phyloP scores from a whole-genome alignment of 1,140 invertebrate species.

The Drosophila nigromelanica region DNA sequence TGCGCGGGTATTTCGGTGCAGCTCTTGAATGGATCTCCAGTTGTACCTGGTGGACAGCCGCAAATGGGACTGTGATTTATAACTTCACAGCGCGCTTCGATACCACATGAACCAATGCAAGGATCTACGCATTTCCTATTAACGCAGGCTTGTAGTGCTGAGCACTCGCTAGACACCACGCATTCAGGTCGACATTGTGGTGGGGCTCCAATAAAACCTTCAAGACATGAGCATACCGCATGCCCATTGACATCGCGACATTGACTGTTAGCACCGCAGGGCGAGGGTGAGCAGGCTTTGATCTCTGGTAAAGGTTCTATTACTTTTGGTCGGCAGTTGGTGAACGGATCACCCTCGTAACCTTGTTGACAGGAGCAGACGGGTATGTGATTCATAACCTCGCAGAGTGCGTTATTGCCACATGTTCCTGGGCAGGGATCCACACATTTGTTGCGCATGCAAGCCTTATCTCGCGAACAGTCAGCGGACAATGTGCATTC shows the following conservation, averaged over 20 bases:
- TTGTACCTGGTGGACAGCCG: slow-evolving; percentile 90
- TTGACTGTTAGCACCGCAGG: slow-evolving; percentile 90
- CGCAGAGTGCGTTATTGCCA: slow-evolving; percentile 92
- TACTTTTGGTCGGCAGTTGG: slow-evolving; percentile 86
- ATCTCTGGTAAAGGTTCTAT: slow-evolving; percentile 85
- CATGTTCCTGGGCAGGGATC: slow-evolving; percentile 93
- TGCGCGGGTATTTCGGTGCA: slow-evolving; percentile 87
- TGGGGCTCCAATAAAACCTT: slow-evolving; percentile 90
- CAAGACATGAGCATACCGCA: slow-evolving; percentile 91
- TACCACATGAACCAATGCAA: slow-evolving; percentile 91
- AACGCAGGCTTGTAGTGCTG: slow-evolving; percentile 90
- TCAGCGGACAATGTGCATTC: slow-evolving; percentile 93
- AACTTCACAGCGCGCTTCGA: slow-evolving; percentile 92
- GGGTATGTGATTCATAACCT: slow-evolving; percentile 93
- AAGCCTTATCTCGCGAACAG: slow-evolving; percentile 91
- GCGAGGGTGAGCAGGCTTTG: slow-evolving; percentile 89
- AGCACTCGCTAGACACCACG: slow-evolving; percentile 92
- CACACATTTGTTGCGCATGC: slow-evolving; percentile 91
- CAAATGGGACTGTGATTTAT: slow-evolving; percentile 94
- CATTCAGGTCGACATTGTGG: slow-evolving; percentile 93
- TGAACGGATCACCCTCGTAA: slow-evolving; percentile 92
- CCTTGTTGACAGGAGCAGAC: slow-evolving; percentile 90
- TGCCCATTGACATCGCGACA: slow-evolving; percentile 89
- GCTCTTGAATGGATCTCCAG: slow-evolving; percentile 92
- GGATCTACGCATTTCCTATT: slow-evolving; percentile 94